A percentile compares a stretch with the other conserved stretches of the same genome.
phyloP scores from a whole-genome alignment of 2,113 vertebrate species.

The Leptocoma aspasia region DNA sequence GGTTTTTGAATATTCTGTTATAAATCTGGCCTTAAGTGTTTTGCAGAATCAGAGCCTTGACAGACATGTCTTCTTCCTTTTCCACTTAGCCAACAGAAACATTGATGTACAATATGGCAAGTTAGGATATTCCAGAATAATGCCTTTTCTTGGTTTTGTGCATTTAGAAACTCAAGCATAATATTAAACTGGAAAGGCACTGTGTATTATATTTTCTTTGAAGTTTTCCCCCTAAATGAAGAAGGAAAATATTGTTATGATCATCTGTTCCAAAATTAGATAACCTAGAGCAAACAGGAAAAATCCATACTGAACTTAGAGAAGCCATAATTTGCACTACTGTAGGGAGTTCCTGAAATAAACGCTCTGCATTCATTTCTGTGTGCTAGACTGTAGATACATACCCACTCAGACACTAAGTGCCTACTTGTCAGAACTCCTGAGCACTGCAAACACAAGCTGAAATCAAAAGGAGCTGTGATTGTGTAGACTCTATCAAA shows the following conservation, averaged over 20 bases:
- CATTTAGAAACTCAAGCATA: background rate
- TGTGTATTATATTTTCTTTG: background rate
- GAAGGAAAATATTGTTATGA: background rate
- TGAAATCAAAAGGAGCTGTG: background rate
- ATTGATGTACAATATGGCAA: background rate
- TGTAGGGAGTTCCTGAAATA: conserved; percentile 19
- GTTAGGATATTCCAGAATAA: background rate
- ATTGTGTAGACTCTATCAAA: background rate
- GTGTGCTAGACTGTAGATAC: background rate
- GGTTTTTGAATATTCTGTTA: background rate
- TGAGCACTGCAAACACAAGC: background rate
- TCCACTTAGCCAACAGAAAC: background rate
- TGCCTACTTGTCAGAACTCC: conserved; percentile 19
- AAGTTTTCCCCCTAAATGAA: background rate
- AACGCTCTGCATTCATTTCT: conserved; percentile 14
- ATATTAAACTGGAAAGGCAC: background rate
- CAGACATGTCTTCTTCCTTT: background rate
- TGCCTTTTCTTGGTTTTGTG: background rate
- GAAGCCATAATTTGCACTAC: background rate
- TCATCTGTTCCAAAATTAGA: background rate
- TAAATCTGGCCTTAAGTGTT: background rate
- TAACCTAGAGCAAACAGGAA: background rate
- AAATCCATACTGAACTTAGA: conserved; percentile 2
- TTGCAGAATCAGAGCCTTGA: background rate
- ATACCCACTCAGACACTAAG: conserved; percentile 8